Evolutionary conservation across 2,113 vertebrate species (phyloP), one percentile per base, ranked within the genome.

Genomic region (Dipodomys spectabilis): DNA sequence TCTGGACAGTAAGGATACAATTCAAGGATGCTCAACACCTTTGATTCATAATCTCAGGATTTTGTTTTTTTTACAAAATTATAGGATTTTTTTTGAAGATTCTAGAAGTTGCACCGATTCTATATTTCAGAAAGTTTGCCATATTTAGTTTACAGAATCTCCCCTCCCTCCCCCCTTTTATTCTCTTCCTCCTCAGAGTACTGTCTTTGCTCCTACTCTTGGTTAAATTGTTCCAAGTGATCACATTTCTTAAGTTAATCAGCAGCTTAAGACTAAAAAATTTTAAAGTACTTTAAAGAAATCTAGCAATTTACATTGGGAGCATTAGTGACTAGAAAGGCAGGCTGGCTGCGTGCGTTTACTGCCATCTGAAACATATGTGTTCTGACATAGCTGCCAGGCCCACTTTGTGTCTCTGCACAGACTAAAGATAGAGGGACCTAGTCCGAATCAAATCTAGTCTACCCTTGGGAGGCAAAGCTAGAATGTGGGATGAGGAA

Each of bases 81-180:
- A 39, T 39, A 39, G 39, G 39, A 49, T 57, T 9, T 27, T 27
- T 45, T 57, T 57, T 90, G 67, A 74, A 81, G 60, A 81, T 73
- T 68, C 22, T 53, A 57, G 3, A 83, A 75, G n/a, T 78, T 93
- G 15, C 39, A n/a, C 28, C 78, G 10, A 15, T 23, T 84, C 53
- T 90, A 20, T 44, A 57, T 80, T 90, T 94, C 71, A 15, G 65
- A 25, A 80, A 67, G 30, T 80, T 65, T 94, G 68, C 44, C 44
- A 27, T 28, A 60, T 65, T 90, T 62, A 65, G 10, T 20, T 86
- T 85, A 79, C 1, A 85, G 53, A 83, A 6, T 10, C 32, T 39
- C 53, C 22, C 15, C 53, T 57, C 13, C 15, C 53, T 49, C 2
- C 10, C 32, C 28, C 53, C 22, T 23, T 57, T 68, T 71, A 35